These are phyloP conservation scores for Steatornis caripensis DNA, from an alignment of 2,113 vertebrate species.

Conservation along the genomic window DNA sequence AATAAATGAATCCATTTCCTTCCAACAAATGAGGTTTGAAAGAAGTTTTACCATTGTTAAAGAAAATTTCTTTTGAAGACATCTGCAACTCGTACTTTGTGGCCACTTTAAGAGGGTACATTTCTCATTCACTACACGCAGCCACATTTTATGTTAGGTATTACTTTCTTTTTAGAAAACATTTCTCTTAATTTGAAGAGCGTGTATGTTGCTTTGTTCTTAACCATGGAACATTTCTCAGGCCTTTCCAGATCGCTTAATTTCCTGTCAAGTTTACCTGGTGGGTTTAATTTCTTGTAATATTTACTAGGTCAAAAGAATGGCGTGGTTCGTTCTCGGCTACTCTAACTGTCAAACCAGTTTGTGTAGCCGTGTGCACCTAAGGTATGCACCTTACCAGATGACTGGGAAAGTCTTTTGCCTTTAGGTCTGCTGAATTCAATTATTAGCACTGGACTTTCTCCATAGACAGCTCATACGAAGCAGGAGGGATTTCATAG, in stretches of 20 bases:
- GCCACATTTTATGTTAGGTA: not conserved
- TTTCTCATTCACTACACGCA: not conserved
- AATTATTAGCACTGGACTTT: not conserved
- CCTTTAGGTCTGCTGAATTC: not conserved
- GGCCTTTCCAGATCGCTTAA: not conserved
- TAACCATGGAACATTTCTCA: not conserved
- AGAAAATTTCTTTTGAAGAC: not conserved
- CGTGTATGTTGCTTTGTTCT: not conserved
- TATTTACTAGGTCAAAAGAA: not conserved
- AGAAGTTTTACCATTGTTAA: not conserved
- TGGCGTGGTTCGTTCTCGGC: not conserved
- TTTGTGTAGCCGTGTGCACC: not conserved
- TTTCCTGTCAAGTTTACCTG: constrained; percentile 27
- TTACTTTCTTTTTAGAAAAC: not conserved
- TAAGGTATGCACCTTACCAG: not conserved
- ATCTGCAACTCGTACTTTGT: not conserved
- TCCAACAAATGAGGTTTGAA: not conserved
- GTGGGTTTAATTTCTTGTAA: not conserved
- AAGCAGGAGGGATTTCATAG: not conserved
- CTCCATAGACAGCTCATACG: not conserved
- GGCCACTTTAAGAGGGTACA: not conserved
- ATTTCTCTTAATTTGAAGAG: not conserved
- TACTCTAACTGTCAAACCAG: not conserved
- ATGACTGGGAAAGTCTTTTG: not conserved
- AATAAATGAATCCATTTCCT: not conserved